Evolutionary conservation across 2,113 vertebrate genomes (phyloP).

Genomic region (Butorides virescens): DNA sequence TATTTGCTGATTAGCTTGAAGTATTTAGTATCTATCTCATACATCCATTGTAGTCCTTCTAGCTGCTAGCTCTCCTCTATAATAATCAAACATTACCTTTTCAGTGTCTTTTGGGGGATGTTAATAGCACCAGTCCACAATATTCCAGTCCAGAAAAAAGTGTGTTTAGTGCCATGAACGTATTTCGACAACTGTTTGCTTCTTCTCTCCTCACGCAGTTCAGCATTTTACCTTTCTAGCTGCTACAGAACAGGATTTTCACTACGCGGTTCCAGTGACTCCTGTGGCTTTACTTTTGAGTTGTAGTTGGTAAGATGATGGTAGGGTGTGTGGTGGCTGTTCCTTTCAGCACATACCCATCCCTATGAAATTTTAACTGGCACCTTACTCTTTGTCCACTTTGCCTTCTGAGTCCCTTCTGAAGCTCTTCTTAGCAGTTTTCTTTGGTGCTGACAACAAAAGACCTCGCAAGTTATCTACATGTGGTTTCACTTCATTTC

Average conservation of each 20-base stretch:
- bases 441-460: not conserved
- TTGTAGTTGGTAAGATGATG: not conserved
- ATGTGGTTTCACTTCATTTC: not conserved
- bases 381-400: not conserved
- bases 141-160: not conserved
- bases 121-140: not conserved
- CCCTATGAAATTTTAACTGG: not conserved
- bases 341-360: not conserved
- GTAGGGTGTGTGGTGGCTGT: not conserved
- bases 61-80: not conserved
- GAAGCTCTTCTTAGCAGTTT: not conserved
- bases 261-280: not conserved
- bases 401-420: not conserved
- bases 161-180: not conserved
- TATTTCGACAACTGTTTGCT: not conserved
- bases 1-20: not conserved
- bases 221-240: not conserved
- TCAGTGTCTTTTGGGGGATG: not conserved
- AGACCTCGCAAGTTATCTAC: not conserved
- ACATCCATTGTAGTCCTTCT: not conserved
- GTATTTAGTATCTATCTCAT: not conserved
- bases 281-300: not conserved
- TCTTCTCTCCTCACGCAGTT: not conserved
- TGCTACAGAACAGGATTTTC: not conserved
- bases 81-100: not conserved